Evolutionary conservation across 2,888 invertebrate genomes (phyloP).

Genomic region (Apotomis turbidana): DNA sequence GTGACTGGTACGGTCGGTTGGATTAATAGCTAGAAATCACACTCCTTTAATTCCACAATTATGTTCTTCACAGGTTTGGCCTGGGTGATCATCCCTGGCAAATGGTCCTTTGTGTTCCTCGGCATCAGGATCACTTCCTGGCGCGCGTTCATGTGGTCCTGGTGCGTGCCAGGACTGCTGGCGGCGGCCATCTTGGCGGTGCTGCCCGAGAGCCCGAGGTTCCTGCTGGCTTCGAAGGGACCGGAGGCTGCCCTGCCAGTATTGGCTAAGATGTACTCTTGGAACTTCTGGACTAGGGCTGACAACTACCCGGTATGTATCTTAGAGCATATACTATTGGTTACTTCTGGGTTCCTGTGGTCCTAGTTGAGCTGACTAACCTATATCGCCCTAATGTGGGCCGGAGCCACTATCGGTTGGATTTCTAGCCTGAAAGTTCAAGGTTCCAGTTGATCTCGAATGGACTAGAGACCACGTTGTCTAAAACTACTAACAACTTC

Average conservation of each 20-base stretch:
- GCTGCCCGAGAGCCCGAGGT: conserved; percentile 91
- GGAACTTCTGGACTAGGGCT: conserved; percentile 58
- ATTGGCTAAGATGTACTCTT: conserved; percentile 84
- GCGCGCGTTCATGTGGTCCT: conserved; percentile 87
- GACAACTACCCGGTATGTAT: conserved; percentile 75
- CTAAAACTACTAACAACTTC: too few species aligned
- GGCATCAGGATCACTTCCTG: conserved; percentile 86
- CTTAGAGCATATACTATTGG: conserved; percentile 50
- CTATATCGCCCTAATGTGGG: too few species aligned
- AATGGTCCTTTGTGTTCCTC: conserved; percentile 71
- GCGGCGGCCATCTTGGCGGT: conserved; percentile 83
- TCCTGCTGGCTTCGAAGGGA: conserved; percentile 85
- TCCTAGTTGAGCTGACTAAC: too few species aligned
- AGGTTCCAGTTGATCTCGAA: too few species aligned
- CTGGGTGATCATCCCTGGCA: conserved; percentile 87
- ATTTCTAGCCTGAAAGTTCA: too few species aligned
- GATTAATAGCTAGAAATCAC: too few species aligned
- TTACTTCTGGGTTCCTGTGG: too few species aligned
- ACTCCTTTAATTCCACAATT: too few species aligned
- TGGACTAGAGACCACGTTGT: too few species aligned
- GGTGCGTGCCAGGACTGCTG: conserved; percentile 86
- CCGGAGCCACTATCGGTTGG: too few species aligned
- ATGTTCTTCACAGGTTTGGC: conserved; percentile 81
- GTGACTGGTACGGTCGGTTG: too few species aligned
- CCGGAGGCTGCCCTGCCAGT: conserved; percentile 85